Evolutionary conservation across 1,140 invertebrate genomes (phyloP), one percentile per base, ranked within the genome.

Genomic region (Lasioglossum baleicum): DNA sequence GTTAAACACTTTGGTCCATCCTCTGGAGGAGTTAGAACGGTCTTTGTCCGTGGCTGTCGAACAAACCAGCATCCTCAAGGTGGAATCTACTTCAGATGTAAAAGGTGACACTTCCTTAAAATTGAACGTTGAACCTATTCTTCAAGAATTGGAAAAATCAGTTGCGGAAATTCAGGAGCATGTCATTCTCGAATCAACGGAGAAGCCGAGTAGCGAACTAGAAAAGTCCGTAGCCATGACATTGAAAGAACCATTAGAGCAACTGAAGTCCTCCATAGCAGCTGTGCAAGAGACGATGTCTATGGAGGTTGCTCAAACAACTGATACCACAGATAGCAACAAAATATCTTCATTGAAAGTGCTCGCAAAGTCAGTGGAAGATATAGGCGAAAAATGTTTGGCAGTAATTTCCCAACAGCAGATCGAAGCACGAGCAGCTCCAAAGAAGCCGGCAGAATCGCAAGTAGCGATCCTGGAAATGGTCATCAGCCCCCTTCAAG

Each of bases 351-450:
- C 74, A 0, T 11, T 85, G 6, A 22, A 81, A 70, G 60, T 74
- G 17, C 68, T 85, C 44, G 73, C 72, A 0, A 75, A 83, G 44
- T 77, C 65, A 7, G 42, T 83, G n/a, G 73, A 81, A 40, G 61
- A 86, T 44, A 72, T 87, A 7, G 61, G 61, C 11, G 70, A 80
- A 40, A 58, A 56, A n/a, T 87, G 85, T 7, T 61, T 68, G n/a
- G 31, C 72, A 0, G 40, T 76, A 6, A 22, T 83, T 7, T 22
- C 63, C 20, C 66, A 64, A 17, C 68, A 84, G 0, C 83, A 58
- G 20, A 11, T 81, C 26, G 22, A 61, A 20, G 42, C 56, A n/a
- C 67, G 66, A 7, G 63, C 83, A 5, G 31, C 44, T 0, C 35
- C 31, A 5, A 53, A 17, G 2, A 22, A 78, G 56, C 4, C 17